Percentiles rank a stretch among this genome's conserved stretches.
phyloP scores from a whole-genome alignment of 2,797 vertebrate genomes.

The Fistularia commersonii region DNA sequence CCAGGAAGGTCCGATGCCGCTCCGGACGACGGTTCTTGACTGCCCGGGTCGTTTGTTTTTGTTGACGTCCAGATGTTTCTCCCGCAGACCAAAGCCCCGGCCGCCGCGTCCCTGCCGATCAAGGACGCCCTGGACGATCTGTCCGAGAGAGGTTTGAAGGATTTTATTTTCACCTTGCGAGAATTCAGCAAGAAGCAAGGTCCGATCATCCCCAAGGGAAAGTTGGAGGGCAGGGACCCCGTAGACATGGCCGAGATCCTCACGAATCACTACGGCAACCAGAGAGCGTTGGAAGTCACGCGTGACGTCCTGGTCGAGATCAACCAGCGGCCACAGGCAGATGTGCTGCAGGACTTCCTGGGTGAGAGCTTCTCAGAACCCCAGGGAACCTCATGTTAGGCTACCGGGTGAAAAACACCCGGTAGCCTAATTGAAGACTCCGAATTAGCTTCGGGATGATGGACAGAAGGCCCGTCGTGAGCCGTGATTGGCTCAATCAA shows the following conservation, averaged over 20 bases:
- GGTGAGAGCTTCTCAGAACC: conserved; percentile 22
- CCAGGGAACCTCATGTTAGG: too few species aligned
- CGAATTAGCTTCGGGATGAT: too few species aligned
- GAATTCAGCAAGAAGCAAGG: accelerated
- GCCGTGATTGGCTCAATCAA: too few species aligned
- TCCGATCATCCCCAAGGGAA: accelerated
- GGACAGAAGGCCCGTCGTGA: too few species aligned
- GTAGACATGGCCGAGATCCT: conserved; percentile 2
- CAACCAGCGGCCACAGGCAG: not conserved
- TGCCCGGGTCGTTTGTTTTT: too few species aligned
- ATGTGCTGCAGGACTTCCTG: not conserved
- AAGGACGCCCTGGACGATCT: conserved; percentile 7
- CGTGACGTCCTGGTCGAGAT: conserved; percentile 8
- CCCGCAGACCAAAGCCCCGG: not conserved
- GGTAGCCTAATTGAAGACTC: too few species aligned
- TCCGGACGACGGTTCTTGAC: too few species aligned
- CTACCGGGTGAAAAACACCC: not conserved
- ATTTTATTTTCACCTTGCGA: not conserved
- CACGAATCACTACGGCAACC: not conserved
- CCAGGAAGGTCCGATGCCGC: too few species aligned
- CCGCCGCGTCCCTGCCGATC: not conserved
- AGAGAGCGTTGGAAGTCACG: conserved; percentile 2
- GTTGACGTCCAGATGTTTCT: not conserved
- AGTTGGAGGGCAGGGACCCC: conserved; percentile 23
- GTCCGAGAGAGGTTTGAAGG: not conserved